Evolutionary conservation across 2,888 invertebrate species (phyloP), one percentile per base, ranked within the genome.

Genomic region (Imbricaverruca yamaguchii): DNA sequence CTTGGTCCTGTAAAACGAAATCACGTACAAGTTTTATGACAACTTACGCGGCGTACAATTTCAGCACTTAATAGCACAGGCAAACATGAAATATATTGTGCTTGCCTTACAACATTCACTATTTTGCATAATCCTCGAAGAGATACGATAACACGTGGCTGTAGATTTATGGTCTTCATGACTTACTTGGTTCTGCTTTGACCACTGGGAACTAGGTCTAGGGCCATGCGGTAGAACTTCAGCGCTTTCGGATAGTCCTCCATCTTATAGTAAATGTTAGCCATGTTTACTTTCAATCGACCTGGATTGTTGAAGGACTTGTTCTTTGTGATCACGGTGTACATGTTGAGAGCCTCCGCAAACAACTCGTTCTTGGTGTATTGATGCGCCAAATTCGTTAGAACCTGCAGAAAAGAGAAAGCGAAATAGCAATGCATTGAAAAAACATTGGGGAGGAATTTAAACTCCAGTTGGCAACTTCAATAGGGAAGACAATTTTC

Each of bases 181-280:
- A 39, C 81, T 65, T 84, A 93, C 92, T 97, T 93, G 85, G 97
- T 90, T 88, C 95, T 94, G 87, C 96, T 97, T 86, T 97, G 95
- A 81, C 93, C 94, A 67, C 94, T 94, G 0, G 97, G 96, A 8
- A 91, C 89, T 88, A 98, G 98, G 88, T 99, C 99, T 84, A 99
- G 89, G 0, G 98, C 98, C 98, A 98, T 99, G 85, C 98, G 91
- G 87, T 97, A 99, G 90, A 97, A 92, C 89, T 99, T 99, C 82
- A 99, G 92, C 0, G 98, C 98, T 89, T 97, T 96, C 21, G 94
- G 92, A 86, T 94, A 96, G 85, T 95, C 92, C 84, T 95, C 96
- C 91, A 97, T 94, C 88, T 94, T 94, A 86, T 95, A 95, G 88
- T 97, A 96, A 85, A 99, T 96, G 87, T 98, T 98, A 1, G 98